A percentile compares a stretch with the other conserved stretches of the same genome.
Conservation (phyloP, 2,113 vertebrate genomes). For the Anas platyrhynchos region DNA sequence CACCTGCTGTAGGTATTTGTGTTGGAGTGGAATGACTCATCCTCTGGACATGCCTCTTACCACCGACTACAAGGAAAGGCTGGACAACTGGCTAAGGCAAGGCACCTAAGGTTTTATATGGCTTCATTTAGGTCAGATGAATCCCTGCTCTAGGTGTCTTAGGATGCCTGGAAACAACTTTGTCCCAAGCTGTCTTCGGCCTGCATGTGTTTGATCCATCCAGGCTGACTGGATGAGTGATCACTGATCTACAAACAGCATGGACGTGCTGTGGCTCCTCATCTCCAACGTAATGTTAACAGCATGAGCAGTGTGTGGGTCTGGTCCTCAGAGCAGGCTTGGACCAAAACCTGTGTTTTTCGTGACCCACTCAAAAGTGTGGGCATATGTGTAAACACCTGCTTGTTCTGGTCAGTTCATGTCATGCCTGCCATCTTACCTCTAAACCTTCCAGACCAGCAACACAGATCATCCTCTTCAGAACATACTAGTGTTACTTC, state of each 20-base stretch:
- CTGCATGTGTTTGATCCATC: background rate
- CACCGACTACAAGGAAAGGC: background rate
- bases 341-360: background rate
- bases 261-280: background rate
- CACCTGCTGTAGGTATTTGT: background rate
- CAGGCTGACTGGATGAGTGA: background rate
- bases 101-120: background rate
- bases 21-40: background rate
- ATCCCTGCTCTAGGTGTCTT: background rate
- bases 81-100: background rate
- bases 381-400: background rate
- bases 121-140: background rate
- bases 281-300: background rate
- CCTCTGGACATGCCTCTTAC: background rate
- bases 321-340: background rate
- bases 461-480: background rate
- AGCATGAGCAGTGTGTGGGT: accelerated
- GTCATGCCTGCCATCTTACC: background rate
- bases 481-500: background rate
- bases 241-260: accelerated
- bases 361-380: accelerated
- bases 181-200: background rate
- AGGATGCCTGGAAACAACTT: background rate
- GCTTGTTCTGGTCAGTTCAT: background rate
- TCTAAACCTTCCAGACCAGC: background rate